Base-by-base conservation (phyloP, 2,888 invertebrate genomes). In the Cheilosia grossa region DNA sequence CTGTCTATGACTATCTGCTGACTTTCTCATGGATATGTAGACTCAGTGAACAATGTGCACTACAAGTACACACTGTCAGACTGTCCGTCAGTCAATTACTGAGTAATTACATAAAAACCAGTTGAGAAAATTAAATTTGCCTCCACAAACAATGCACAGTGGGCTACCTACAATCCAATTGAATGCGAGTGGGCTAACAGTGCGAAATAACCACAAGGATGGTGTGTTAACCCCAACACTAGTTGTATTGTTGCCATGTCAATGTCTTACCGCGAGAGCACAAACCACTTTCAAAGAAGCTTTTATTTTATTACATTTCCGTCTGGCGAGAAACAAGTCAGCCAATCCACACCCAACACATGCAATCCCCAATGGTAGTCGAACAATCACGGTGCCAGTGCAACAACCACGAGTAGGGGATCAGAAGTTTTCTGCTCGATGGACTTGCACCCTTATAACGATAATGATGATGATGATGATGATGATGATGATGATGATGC, bases 91-190 rank as follows among this genome's bases (percentile, higher is more conserved):
- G 61, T 73, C 82, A 61, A 33, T 67, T 69, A 63, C 73, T 79
- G 66, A 82, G 82, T 79, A 82, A 79, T 79, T 82, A 74, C 51
- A 79, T 54, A 64, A 33, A 78, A 79, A 59, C 49, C 54, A 58
- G 82, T 79, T 51, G 69, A 74, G 82, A 79, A 79, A 82, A 79
- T 82, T 79, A 74, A 64, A 79, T 82, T 82, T 64, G 51, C 51
- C 37, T 47, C 37, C 54, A 54, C 42, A 63, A 53, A 53, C 66
- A 49, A 19, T 77, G 72, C 19, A 56, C 67, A 56, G n/a, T 64
- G 63, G 79, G 37, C 79, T 73, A 79, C 42, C n/a, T n/a, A n/a
- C n/a, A 73, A 82, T 73, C 67, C 59, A 49, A 69, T 63, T 69
- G 21, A 59, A 13, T 51, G 54, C 33, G 44, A 33, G 47, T 21